phyloP scores from a whole-genome alignment of 2,113 vertebrate species.

The Callospermophilus lateralis region DNA sequence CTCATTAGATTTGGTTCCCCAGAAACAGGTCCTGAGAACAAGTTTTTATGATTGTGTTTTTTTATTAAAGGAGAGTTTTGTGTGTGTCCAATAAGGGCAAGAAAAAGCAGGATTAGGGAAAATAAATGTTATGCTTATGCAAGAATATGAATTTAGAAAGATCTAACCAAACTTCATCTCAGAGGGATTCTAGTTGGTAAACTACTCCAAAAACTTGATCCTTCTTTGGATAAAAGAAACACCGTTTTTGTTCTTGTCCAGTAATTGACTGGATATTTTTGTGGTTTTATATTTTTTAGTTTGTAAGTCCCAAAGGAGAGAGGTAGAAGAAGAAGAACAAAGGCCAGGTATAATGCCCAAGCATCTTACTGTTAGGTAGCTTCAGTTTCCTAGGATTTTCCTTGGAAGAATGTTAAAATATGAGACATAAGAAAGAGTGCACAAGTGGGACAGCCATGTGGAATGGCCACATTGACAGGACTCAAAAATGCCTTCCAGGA shows the following conservation, averaged over 20 bases:
- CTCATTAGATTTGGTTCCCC: background rate
- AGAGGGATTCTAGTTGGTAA: background rate
- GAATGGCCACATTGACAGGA: rapidly evolving
- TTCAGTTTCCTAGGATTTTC: background rate
- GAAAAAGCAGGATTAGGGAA: background rate
- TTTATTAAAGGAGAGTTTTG: background rate
- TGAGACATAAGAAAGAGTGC: background rate
- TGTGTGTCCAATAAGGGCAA: background rate
- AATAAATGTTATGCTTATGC: background rate
- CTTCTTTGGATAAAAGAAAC: background rate
- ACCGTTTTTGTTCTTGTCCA: background rate
- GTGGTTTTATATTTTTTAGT: background rate
- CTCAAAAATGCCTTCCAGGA: background rate
- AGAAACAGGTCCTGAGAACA: background rate
- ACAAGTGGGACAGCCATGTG: background rate
- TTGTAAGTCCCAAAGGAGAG: background rate
- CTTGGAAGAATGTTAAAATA: background rate
- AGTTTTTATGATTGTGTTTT: background rate
- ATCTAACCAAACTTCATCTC: background rate
- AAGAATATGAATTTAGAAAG: background rate
- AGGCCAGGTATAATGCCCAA: background rate
- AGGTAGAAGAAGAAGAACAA: rapidly evolving
- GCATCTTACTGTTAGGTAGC: background rate
- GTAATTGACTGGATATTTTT: background rate
- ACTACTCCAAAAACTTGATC: background rate